Conservation (phyloP, 2,113 vertebrate genomes). For the Nothoprocta pentlandii region DNA sequence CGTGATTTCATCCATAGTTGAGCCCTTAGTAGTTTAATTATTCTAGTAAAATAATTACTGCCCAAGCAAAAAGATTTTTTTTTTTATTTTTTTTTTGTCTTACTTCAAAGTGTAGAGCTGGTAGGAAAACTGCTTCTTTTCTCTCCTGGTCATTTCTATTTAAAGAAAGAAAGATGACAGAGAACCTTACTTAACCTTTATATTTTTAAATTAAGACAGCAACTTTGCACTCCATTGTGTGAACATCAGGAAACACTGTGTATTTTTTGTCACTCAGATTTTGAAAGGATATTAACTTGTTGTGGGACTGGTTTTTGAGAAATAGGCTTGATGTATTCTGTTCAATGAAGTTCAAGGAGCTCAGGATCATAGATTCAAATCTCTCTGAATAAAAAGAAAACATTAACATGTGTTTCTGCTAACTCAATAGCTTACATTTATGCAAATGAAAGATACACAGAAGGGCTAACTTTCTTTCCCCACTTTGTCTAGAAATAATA, state of each 20-base stretch:
- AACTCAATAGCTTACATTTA: not conserved
- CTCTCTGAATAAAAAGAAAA: not conserved
- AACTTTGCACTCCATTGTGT: not conserved
- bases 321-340: conserved; percentile 31
- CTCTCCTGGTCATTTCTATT: not conserved
- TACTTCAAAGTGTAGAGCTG: not conserved
- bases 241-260: not conserved
- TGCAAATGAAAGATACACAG: not conserved
- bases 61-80: not conserved
- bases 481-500: rapidly evolving
- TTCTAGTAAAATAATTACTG: not conserved
- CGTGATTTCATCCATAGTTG: not conserved
- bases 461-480: not conserved
- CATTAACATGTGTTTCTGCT: not conserved
- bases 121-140: not conserved
- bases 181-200: not conserved
- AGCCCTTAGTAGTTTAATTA: not conserved
- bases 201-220: not conserved
- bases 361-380: not conserved
- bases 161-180: not conserved
- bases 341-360: conserved; percentile 39
- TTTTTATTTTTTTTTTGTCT: not conserved
- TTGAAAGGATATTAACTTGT: conserved; percentile 28
- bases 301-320: not conserved
- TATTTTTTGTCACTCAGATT: not conserved